Conservation (phyloP, 2,113 vertebrate genomes). For the Acanthisitta chloris region DNA sequence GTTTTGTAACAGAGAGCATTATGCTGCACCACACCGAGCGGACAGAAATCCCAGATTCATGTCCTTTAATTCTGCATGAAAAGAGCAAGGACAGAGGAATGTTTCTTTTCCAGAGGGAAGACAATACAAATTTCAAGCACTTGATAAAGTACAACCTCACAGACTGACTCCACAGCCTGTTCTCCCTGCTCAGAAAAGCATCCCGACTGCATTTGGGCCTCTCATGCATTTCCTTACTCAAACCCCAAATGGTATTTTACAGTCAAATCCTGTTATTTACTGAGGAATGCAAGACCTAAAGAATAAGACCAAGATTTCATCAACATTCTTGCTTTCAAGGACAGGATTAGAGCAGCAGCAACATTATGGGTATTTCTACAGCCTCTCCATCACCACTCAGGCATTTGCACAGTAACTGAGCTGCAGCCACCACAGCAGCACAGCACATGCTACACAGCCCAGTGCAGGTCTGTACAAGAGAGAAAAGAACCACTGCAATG, state of each 20-base stretch:
- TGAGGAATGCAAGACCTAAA: conserved; percentile 50
- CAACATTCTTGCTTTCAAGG: conserved; percentile 36
- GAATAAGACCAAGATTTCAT: conserved; percentile 15
- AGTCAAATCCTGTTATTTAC: conserved; percentile 53
- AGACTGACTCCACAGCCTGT: neutral
- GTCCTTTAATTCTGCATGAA: neutral
- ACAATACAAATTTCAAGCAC: neutral
- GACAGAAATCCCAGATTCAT: neutral
- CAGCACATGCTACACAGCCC: neutral
- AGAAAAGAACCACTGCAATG: neutral
- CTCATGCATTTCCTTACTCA: neutral
- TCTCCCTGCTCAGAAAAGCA: neutral
- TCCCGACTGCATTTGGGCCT: neutral
- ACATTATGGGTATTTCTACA: neutral
- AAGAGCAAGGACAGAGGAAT: neutral
- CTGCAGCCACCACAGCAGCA: neutral
- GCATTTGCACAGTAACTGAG: neutral
- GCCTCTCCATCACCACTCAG: neutral
- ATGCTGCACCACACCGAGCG: rapidly evolving
- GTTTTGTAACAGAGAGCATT: neutral
- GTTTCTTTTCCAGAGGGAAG: neutral
- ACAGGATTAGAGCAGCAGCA: neutral
- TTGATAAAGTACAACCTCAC: neutral
- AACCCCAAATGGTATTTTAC: conserved; percentile 26
- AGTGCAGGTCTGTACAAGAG: neutral